These are phyloP conservation scores for Tychaedon coryphoeus DNA, from an alignment of 2,113 vertebrate species.

Conservation along the genomic window DNA sequence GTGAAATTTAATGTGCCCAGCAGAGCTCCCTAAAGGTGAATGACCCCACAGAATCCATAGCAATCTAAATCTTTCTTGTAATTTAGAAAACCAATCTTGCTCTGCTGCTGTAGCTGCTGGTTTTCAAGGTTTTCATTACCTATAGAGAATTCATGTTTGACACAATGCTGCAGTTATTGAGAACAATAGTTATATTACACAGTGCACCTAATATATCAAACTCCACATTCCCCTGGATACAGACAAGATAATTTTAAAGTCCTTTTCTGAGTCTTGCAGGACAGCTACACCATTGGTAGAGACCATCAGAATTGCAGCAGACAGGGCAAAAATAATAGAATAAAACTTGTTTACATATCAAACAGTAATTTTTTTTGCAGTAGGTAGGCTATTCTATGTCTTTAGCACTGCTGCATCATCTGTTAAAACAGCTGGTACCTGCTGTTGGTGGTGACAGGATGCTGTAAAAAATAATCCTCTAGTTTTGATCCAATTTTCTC, in stretches of 20 bases:
- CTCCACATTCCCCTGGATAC: neutral
- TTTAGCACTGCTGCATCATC: neutral
- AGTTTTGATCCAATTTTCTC: neutral
- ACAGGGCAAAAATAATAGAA: neutral
- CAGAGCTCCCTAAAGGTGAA: neutral
- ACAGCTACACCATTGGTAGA: neutral
- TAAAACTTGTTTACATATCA: neutral
- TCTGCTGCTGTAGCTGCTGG: neutral
- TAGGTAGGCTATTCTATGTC: neutral
- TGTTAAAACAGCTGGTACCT: neutral
- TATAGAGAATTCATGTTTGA: slow-evolving; percentile 25
- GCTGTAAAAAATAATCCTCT: neutral
- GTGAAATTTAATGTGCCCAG: neutral
- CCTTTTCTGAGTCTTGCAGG: neutral
- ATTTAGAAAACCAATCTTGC: slow-evolving; percentile 12
- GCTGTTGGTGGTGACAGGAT: neutral
- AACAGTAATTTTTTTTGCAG: neutral
- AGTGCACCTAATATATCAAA: slow-evolving; percentile 1
- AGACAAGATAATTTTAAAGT: slow-evolving; percentile 7
- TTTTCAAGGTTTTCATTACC: slow-evolving; percentile 33
- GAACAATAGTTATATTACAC: neutral
- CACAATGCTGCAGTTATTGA: neutral
- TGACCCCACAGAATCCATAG: neutral
- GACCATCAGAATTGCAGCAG: neutral
- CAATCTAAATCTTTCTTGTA: neutral